Evolutionary conservation across 1,140 invertebrate species (phyloP).

Genomic region (Notospermus geniculatus): DNA sequence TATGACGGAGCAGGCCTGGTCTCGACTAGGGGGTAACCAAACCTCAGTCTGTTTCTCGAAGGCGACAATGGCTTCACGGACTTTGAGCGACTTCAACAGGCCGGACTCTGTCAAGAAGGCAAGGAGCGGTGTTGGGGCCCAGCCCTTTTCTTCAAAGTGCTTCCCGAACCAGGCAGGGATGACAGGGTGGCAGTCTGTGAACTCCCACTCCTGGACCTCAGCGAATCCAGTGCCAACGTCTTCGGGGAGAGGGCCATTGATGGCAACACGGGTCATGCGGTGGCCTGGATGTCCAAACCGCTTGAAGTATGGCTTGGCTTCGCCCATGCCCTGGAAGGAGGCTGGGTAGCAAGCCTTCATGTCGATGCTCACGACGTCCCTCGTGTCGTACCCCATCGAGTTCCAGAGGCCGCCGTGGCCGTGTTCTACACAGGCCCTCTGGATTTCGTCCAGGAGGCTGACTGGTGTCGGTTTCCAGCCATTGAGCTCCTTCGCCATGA

Average conservation of each 20-base stretch:
- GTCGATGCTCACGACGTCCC: slow-evolving; percentile 14
- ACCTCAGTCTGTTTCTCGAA: slow-evolving; percentile 11
- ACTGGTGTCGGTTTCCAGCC: slow-evolving; percentile 20
- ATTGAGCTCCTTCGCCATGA: slow-evolving; percentile 15
- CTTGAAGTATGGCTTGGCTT: slow-evolving; percentile 9
- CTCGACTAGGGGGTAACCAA: slow-evolving; percentile 14
- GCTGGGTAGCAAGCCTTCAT: slow-evolving; percentile 15
- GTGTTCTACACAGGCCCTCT: slow-evolving; percentile 21
- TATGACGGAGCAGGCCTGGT: slow-evolving; percentile 18
- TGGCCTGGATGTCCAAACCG: slow-evolving; percentile 8
- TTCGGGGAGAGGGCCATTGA: slow-evolving; percentile 7
- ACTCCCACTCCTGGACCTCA: background rate
- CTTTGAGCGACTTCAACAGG: too few relatives aligned
- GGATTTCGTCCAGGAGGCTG: slow-evolving; percentile 12
- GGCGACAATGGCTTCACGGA: slow-evolving; percentile 13
- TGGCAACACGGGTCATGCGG: background rate
- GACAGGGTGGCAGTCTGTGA: slow-evolving; percentile 11
- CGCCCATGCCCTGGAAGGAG: slow-evolving; percentile 5
- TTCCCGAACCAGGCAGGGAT: slow-evolving; percentile 18
- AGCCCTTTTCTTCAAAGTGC: slow-evolving; percentile 20
- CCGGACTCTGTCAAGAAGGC: too few relatives aligned
- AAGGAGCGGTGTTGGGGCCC: too few relatives aligned
- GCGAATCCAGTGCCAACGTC: slow-evolving; percentile 13
- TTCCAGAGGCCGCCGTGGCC: slow-evolving; percentile 22
- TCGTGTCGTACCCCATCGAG: slow-evolving; percentile 11